These are phyloP conservation scores for Halictus quadricinctus DNA, from an alignment of 2,888 invertebrate genomes.

Conservation along the genomic window DNA sequence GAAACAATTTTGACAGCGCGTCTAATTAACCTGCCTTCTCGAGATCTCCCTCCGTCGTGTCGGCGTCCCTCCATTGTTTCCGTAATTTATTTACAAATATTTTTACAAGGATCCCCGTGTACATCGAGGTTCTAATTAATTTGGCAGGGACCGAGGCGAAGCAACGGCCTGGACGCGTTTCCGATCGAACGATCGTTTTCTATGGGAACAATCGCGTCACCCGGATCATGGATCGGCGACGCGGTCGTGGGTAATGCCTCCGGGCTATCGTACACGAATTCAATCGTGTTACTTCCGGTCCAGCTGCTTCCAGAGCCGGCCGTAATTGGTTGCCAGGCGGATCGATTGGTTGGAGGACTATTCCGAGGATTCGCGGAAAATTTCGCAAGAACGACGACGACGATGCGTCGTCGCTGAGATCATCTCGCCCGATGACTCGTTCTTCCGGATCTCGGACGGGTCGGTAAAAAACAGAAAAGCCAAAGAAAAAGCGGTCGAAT, in stretches of 20 bases:
- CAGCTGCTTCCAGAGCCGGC: slow-evolving; percentile 30
- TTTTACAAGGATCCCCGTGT: background rate
- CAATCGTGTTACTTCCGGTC: slow-evolving; percentile 74
- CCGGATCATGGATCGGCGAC: slow-evolving; percentile 24
- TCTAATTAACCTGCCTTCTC: slow-evolving; percentile 61
- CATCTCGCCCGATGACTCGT: background rate
- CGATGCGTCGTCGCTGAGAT: background rate
- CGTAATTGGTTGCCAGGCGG: slow-evolving; percentile 29
- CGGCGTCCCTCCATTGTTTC: slow-evolving; percentile 30
- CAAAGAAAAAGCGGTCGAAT: slow-evolving; percentile 13
- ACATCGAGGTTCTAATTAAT: background rate
- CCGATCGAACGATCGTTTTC: slow-evolving; percentile 39
- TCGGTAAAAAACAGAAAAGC: background rate
- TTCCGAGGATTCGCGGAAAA: slow-evolving; percentile 7
- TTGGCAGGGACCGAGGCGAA: background rate
- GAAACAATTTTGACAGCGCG: slow-evolving; percentile 62
- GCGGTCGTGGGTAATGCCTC: slow-evolving; percentile 48
- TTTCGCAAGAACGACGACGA: background rate
- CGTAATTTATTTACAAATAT: slow-evolving; percentile 42
- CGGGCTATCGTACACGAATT: slow-evolving; percentile 47
- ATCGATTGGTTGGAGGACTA: slow-evolving; percentile 14
- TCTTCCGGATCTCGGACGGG: background rate
- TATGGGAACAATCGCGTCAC: slow-evolving; percentile 34
- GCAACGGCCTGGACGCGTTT: background rate
- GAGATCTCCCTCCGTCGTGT: background rate